Base-by-base conservation (phyloP, 2,888 invertebrate species). In the Oeneis ivallda region DNA sequence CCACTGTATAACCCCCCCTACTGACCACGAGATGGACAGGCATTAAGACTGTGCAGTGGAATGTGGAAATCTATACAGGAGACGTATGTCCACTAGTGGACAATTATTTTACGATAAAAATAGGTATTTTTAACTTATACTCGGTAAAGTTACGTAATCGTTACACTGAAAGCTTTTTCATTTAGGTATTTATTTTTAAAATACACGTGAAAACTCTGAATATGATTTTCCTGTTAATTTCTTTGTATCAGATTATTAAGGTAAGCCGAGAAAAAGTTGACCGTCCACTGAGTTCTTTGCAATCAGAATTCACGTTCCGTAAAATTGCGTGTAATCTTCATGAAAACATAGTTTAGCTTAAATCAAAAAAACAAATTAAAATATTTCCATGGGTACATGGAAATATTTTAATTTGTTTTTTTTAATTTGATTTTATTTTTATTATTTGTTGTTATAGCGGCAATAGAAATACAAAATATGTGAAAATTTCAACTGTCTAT, bases 191-290 rank as follows among this genome's bases (percentile, higher is more conserved):
- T 59, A 49, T 59, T 59, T 49, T 11, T 17, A 37, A 49, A 59
- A 17, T 45, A 61, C 60, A 50, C 39, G 50, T 54, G 57, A 58
- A 34, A 47, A 32, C 11, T 45, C 58, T 19, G 45, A 8, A n/a
- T 17, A 47, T 17, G 19, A 61, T 52, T 53, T 61, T 61, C 61
- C 61, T 61, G 61, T 61, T 52, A 37, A 41, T 9, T 61, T 61
- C 52, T 53, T 61, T 43, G 61, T 61, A 61, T 13, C 17, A 7
- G 34, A 59, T 54, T 52, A 45, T 26, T 13, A 45, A 47, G 34
- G 47, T 47, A 59, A 50, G 11, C 19, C 43, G 15, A 52, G 5
- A 9, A 53, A 52, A 52, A 61, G 61, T n/a, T 61, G 52, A 15
- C 10, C 7, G 10, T 41, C 2, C 61, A 53, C 52, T 13, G 41